A percentile compares a stretch with the other conserved stretches of the same genome.
phyloP scores from a whole-genome alignment of 2,888 invertebrate species.

The Parnassius mnemosyne region DNA sequence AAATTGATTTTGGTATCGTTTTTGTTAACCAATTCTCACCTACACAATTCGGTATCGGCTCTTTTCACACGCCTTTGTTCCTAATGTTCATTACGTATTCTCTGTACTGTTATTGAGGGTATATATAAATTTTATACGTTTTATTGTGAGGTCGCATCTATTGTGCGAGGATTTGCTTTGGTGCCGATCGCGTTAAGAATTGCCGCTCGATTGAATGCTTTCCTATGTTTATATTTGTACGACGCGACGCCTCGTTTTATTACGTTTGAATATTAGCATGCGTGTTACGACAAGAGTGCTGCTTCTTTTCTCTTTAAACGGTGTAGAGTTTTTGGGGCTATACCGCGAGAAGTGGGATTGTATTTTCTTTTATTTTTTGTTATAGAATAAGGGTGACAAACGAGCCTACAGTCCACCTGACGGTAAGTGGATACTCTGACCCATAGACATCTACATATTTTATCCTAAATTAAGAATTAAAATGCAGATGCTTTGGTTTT shows the following conservation, averaged over 20 bases:
- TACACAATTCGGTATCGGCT: slow-evolving; percentile 66
- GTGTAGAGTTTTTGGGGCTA: too few species aligned
- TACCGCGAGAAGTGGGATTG: too few species aligned
- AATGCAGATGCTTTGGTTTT: too few species aligned
- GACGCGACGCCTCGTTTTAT: slow-evolving; percentile 9
- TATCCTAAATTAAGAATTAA: too few species aligned
- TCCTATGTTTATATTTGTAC: slow-evolving; percentile 25
- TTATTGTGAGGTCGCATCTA: slow-evolving; percentile 55
- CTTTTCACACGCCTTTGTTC: slow-evolving; percentile 71
- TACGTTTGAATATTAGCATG: slow-evolving; percentile 6
- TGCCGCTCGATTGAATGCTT: slow-evolving; percentile 46
- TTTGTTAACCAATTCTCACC: slow-evolving; percentile 59
- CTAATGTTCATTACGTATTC: slow-evolving; percentile 77
- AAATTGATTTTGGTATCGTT: slow-evolving; percentile 35
- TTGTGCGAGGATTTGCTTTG: slow-evolving; percentile 57
- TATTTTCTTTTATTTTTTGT: too few species aligned
- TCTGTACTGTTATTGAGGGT: slow-evolving; percentile 67
- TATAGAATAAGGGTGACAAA: too few species aligned
- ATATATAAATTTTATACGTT: slow-evolving; percentile 72
- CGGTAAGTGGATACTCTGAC: too few species aligned
- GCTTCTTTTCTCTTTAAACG: too few species aligned
- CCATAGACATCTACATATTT: too few species aligned
- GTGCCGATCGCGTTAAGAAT: slow-evolving; percentile 42
- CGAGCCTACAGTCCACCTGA: too few species aligned
- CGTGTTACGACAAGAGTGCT: background rate